Percentiles rank a stretch among this genome's conserved stretches.
These are phyloP conservation scores for Synergus gifuensis DNA, from an alignment of 2,888 invertebrate genomes.

Conservation along the genomic window DNA sequence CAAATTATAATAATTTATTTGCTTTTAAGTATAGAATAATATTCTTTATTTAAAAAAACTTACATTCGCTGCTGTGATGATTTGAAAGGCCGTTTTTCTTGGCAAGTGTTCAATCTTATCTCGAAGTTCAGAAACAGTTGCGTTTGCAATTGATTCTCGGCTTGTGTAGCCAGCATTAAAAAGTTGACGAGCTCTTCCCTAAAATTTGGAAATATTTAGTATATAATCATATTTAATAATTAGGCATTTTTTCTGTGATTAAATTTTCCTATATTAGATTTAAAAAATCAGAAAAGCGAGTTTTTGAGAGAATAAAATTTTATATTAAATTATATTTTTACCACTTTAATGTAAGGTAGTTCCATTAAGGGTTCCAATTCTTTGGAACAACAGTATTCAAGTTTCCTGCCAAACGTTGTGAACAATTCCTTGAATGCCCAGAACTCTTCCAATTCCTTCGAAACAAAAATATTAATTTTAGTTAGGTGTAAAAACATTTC, in stretches of 20 bases:
- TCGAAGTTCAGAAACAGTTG: constrained; percentile 82
- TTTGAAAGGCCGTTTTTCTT: constrained; percentile 86
- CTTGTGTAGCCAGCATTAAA: constrained; percentile 90
- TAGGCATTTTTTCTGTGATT: no score
- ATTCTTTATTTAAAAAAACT: constrained; percentile 54
- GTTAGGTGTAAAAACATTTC: neutral
- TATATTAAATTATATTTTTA: constrained; percentile 69
- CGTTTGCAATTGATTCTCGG: constrained; percentile 87
- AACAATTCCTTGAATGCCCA: constrained; percentile 91
- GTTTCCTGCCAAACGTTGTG: constrained; percentile 84
- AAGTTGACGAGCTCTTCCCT: constrained; percentile 92
- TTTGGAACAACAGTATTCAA: constrained; percentile 89
- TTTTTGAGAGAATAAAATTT: neutral
- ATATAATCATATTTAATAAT: no score
- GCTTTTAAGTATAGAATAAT: constrained; percentile 19
- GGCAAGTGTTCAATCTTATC: constrained; percentile 85
- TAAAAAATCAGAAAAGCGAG: neutral
- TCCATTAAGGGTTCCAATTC: constrained; percentile 92
- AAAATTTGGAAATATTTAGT: constrained; percentile 43
- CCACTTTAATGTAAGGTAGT: constrained; percentile 92
- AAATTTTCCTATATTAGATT: no score
- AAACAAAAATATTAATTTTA: constrained; percentile 31
- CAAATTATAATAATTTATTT: constrained; percentile 37
- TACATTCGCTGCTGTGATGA: constrained; percentile 93
- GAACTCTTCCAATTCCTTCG: constrained; percentile 85